These are phyloP conservation scores for Brachionus koreanus DNA, from an alignment of 1,140 invertebrate genomes.

Conservation along the genomic window DNA sequence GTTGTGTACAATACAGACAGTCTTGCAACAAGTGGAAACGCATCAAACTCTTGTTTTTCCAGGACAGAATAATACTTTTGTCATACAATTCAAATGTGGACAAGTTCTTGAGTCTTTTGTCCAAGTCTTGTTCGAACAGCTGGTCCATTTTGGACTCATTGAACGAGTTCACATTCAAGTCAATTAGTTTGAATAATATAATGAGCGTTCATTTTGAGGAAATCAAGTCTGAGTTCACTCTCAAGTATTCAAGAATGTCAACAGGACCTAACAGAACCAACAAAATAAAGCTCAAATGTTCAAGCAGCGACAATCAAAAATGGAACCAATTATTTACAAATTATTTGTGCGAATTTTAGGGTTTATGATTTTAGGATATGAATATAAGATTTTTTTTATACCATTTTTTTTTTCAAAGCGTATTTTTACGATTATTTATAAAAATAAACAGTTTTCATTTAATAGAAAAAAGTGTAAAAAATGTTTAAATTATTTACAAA, in stretches of 20 bases:
- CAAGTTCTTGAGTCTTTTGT: background rate
- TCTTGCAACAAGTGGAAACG: slow-evolving; percentile 40
- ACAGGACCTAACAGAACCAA: background rate
- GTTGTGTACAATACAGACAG: slow-evolving; percentile 34
- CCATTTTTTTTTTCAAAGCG: slow-evolving; percentile 29
- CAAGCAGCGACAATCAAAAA: background rate
- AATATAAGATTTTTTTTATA: background rate
- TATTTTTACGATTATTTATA: slow-evolving; percentile 21
- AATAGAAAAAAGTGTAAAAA: slow-evolving; percentile 6
- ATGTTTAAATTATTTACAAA: background rate
- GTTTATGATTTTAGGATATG: background rate
- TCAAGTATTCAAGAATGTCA: background rate
- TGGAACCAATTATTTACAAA: slow-evolving; percentile 25
- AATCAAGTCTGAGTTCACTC: background rate
- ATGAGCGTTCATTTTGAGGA: background rate
- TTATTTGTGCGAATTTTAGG: slow-evolving; percentile 19
- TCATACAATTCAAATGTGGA: slow-evolving; percentile 32
- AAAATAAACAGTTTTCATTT: slow-evolving; percentile 11
- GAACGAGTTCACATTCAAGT: slow-evolving; percentile 32
- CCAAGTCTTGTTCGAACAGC: slow-evolving; percentile 8
- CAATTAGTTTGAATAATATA: background rate
- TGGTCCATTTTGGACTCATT: background rate
- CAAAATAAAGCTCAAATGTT: slow-evolving; percentile 12
- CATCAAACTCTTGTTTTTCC: background rate
- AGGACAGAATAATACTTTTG: background rate